Conservation (phyloP, 2,888 invertebrate species). For the Nesidiocoris tenuis region DNA sequence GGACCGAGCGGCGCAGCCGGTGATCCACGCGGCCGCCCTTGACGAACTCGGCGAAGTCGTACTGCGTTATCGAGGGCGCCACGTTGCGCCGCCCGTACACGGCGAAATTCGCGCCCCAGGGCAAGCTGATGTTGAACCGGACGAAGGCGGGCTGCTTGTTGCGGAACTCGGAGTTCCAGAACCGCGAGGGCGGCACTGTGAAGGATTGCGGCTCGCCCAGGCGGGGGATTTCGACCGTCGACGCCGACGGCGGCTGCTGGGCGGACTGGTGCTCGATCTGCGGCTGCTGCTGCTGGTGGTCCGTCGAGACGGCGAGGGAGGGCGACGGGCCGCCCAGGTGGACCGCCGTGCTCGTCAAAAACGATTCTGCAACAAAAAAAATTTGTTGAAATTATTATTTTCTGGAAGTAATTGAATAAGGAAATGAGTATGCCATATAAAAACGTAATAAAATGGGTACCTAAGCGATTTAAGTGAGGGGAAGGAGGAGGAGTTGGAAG, state of each 20-base stretch:
- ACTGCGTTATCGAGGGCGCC: conserved; percentile 93
- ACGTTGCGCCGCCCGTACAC: conserved; percentile 93
- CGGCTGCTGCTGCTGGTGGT: conserved; percentile 60
- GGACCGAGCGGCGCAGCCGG: conserved; percentile 44
- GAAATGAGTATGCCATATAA: too few relatives aligned
- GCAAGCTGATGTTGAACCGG: conserved; percentile 81
- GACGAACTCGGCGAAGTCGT: conserved; percentile 94
- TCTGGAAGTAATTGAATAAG: too few relatives aligned
- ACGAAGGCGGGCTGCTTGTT: conserved; percentile 88
- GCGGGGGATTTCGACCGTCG: conserved; percentile 78
- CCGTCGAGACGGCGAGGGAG: conserved; percentile 52
- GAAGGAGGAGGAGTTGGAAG: too few relatives aligned
- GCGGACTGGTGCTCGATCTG: conserved; percentile 59
- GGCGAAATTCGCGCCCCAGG: conserved; percentile 92
- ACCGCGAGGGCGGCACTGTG: conserved; percentile 84
- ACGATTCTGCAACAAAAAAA: conserved; percentile 63
- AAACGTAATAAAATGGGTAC: too few relatives aligned
- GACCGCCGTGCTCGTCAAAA: conserved; percentile 69
- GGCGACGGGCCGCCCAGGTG: conserved; percentile 58
- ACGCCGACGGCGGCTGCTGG: conserved; percentile 54
- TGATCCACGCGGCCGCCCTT: conserved; percentile 77
- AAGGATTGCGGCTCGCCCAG: conserved; percentile 82
- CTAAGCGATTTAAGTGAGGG: too few relatives aligned
- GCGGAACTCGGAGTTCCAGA: conserved; percentile 90
- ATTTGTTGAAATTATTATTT: neutral